Base-by-base conservation (phyloP, 2,113 vertebrate genomes). In the Thunnus thynnus region DNA sequence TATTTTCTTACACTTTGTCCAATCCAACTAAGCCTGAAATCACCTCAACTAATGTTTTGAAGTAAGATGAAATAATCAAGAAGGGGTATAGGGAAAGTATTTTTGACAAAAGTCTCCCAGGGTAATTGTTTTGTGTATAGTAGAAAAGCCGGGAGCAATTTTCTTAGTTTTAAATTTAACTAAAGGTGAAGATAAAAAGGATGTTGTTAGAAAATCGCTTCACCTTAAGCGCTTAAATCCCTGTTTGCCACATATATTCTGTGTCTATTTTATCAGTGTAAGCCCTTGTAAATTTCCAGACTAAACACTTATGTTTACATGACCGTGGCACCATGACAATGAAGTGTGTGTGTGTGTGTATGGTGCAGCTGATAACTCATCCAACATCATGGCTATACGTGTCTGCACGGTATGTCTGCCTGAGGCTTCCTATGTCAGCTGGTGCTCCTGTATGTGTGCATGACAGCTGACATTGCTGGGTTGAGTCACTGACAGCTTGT, bases 401-500 rank as follows among this genome's bases (percentile, higher is more conserved):
- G 22, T 84, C 48, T 58, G 22, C 27, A 8, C 54, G 72, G 76
- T 44, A n/a, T 55, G 46, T 82, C 55, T 57, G 82, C 80, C 78
- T 0, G 50, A 73, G 71, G 80, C 63, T 22, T 41, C 27, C 13
- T 51, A 4, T 80, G 84, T 82, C 88, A 71, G 55, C 67, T 46
- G 56, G 60, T 79, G 79, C 77, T 6, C 68, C 79, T 82, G 68
- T 54, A 62, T 61, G 65, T 64, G 56, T 82, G 71, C 66, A 12
- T 71, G 85, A 84, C 88, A 83, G 66, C 83, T 88, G 85, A 88
- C 76, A 80, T 74, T 5, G 52, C 32, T 2, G 3, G 25, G 18
- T 48, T 84, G 80, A 86, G 60, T 89, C 88, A 85, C 80, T 63
- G 79, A 61, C 79, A 84, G 82, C 83, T 76, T 82, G 83, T 76